Base-by-base conservation (phyloP, 2,888 invertebrate genomes). In the Tetrapedia diversipes region DNA sequence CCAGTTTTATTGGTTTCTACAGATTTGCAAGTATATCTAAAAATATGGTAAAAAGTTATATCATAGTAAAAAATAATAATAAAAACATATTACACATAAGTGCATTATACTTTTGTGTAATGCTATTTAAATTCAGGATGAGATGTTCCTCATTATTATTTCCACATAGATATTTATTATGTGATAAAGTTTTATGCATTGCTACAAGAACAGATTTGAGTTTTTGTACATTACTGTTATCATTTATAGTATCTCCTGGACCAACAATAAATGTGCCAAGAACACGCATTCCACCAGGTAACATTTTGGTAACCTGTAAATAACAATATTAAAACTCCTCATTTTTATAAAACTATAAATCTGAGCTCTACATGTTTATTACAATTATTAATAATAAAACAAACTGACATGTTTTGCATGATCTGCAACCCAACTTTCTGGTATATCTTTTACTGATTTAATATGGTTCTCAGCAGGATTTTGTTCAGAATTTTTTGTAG, bases 261-360 rank as follows among this genome's bases (percentile, higher is more conserved):
- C 95, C 95, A 64, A 95, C 94, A 37, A 97, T 92, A 91, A 97
- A 98, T 84, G 97, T 93, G 81, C 96, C 98, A 89, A 97, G 93
- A 57, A 98, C 95, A 92, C 95, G 95, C 93, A 98, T 95, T 54
- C 98, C 98, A 49, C 98, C 98, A 39, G 98, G 97, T 77, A 98
- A 92, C 97, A 98, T 98, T 91, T 97, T 94, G 2, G 96, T 95
- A 1, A 97, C 94, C 94, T 94, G 78, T n/a, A 56, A 80, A 77
- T 4, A 47, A 24, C 3, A 10, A 67, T 45, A 69, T 57, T 51
- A n/a, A 34, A 22, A 11, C 39, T n/a, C 14, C 7, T n/a, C 34
- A 8, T 24, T 32, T 22, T 37, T 51, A 24, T 24, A 56, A 10
- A 24, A 43, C 3, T 41, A 11, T 1, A 43, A 47, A 53, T 29